Evolutionary conservation across 23 tunicate genomes (phyloP).

Genomic region (Pegea sp.): DNA sequence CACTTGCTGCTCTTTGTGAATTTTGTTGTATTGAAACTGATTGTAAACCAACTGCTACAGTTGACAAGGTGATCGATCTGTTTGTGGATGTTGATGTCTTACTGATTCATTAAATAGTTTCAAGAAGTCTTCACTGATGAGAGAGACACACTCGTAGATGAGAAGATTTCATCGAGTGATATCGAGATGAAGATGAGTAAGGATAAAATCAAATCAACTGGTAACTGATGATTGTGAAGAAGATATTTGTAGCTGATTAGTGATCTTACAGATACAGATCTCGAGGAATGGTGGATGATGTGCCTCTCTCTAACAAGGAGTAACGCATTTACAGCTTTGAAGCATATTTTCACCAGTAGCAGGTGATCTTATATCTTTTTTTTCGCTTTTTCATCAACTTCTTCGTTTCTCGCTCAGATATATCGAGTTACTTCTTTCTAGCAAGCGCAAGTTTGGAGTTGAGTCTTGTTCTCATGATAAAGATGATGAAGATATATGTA

Average conservation of each 20-base stretch:
- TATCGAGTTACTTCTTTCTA: too few relatives aligned
- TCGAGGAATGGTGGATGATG: conserved; percentile 26
- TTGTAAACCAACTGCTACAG: conserved; percentile 2
- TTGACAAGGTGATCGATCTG: not conserved
- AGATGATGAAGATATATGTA: too few relatives aligned
- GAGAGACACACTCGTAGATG: too few relatives aligned
- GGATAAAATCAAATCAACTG: not conserved
- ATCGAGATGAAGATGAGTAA: conserved; percentile 1
- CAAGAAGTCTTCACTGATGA: too few relatives aligned
- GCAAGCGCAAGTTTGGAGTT: too few relatives aligned
- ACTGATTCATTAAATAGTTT: too few relatives aligned
- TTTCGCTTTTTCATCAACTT: too few relatives aligned
- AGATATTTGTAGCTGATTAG: not conserved
- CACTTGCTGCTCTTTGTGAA: conserved; percentile 12
- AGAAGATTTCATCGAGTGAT: conserved; percentile 1
- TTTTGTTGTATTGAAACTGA: conserved; percentile 4
- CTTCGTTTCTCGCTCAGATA: too few relatives aligned
- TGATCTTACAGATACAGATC: not conserved
- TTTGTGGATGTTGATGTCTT: too few relatives aligned
- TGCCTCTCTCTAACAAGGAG: conserved; percentile 3
- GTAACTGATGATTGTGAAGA: conserved; percentile 8
- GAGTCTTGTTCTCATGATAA: too few relatives aligned
- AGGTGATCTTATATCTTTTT: conserved; percentile 9
- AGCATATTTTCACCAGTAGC: conserved; percentile 42
- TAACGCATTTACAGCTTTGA: conserved; percentile 15